Conservation (phyloP, 2,113 vertebrate species). For the Ursus arctos region DNA sequence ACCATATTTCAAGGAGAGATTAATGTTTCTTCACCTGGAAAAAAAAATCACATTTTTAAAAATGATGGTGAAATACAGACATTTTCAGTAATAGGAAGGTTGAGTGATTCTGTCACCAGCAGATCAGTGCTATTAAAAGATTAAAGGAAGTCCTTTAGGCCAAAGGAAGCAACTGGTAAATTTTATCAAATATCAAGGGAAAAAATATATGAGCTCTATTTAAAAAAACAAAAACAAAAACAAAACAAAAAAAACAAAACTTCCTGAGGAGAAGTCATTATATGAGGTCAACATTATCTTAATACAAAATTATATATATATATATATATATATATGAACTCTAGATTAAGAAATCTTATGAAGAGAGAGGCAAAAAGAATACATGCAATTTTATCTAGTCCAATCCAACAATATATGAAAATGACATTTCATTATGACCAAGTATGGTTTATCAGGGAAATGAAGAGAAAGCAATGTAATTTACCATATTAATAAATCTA, state of each 20-base stretch:
- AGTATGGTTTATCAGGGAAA: neutral
- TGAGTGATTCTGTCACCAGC: neutral
- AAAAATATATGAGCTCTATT: neutral
- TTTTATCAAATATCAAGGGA: neutral
- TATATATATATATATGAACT: neutral
- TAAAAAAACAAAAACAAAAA: neutral
- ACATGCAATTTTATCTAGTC: neutral
- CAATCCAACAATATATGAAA: neutral
- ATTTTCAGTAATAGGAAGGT: neutral
- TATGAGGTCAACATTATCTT: neutral
- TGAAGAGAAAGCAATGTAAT: neutral
- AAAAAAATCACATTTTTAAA: neutral
- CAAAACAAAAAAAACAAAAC: neutral
- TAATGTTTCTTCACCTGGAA: neutral
- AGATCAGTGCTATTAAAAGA: neutral
- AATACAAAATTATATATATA: too few relatives aligned
- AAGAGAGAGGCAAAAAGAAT: neutral
- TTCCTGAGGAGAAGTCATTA: neutral
- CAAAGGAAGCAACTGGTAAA: neutral
- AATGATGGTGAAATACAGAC: neutral
- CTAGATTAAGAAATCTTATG: neutral
- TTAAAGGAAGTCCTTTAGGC: neutral
- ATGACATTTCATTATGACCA: neutral
- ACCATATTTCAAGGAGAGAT: neutral
- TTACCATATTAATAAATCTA: neutral